phyloP scores from a whole-genome alignment of 2,797 vertebrate species.

The Gila robusta region DNA sequence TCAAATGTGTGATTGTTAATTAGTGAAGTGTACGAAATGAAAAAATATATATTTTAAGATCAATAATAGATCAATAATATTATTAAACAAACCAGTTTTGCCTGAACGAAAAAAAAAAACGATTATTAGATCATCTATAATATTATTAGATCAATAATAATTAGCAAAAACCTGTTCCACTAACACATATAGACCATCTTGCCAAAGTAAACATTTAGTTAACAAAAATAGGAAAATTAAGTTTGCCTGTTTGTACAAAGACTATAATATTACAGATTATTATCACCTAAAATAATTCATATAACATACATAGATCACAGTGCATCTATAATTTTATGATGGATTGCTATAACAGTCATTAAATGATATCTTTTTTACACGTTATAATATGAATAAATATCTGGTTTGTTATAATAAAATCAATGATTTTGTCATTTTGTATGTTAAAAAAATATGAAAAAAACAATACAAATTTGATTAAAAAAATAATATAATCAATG shows the following conservation, averaged over 20 bases:
- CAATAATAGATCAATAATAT: too few species aligned
- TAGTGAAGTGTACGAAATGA: too few species aligned
- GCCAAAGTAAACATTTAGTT: constrained; percentile 1
- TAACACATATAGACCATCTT: not conserved
- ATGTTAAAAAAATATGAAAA: too few species aligned
- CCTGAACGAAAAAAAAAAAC: not conserved
- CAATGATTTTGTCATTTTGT: too few species aligned
- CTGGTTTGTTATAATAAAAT: not conserved
- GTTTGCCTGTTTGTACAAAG: not conserved
- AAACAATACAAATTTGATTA: too few species aligned
- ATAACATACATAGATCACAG: not conserved
- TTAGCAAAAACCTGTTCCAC: not conserved
- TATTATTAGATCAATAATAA: not conserved
- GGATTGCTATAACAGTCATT: not conserved
- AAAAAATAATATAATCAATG: too few species aligned
- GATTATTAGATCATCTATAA: not conserved
- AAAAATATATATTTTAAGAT: too few species aligned
- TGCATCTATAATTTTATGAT: not conserved
- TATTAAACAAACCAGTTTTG: too few species aligned
- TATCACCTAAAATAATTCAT: not conserved
- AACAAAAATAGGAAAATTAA: not conserved
- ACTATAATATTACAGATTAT: not conserved
- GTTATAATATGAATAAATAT: not conserved
- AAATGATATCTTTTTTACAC: not conserved
- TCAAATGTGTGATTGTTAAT: not conserved